Base-by-base conservation (phyloP, 2,888 invertebrate genomes). In the Andrena bicolor region DNA sequence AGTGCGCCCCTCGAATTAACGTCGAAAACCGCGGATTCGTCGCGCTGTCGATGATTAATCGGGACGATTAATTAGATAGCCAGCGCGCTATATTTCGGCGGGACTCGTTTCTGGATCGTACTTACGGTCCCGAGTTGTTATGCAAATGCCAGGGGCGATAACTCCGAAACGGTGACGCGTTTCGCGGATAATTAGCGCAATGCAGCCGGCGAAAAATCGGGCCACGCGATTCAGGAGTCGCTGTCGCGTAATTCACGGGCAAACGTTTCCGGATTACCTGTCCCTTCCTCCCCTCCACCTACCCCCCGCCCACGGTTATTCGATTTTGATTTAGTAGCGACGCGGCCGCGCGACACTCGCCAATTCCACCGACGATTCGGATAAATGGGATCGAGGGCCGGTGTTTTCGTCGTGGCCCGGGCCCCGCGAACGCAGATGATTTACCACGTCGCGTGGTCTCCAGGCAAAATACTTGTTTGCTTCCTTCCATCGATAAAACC, bases 101-200 rank as follows among this genome's bases (percentile, higher is more conserved):
- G 70, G 58, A 76, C 74, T 85, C 80, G 82, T 76, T 77, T 83
- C 85, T 41, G 41, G 77, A 74, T 79, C 63, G 71, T 58, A 83
- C 80, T 86, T 85, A 83, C 73, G 60, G 41, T 64, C 60, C 58
- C 30, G 68, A 63, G 81, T 83, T 86, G 81, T 85, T 80, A 84
- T 86, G 86, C 66, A 84, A 86, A 86, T 86, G 75, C 20, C 7
- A 23, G 20, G 4, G 56, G 10, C 76, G 73, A 78, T 80, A 75
- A 56, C 70, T 73, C 41, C 51, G 61, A 49, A 61, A 69, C 69
- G 58, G 72, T 72, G 85, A 69, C 77, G 56, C 56, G 76, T 80
- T 83, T 79, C 73, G 58, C 82, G 66, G 75, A 72, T 85, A 83
- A 83, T 86, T 85, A 82, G 76, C 76, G 63, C 41, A 32, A n/a